Percentiles rank a stretch among this genome's conserved stretches.
These are phyloP conservation scores for Romanogobio albipinnatus DNA, from an alignment of 2,113 vertebrate genomes.

Conservation along the genomic window DNA sequence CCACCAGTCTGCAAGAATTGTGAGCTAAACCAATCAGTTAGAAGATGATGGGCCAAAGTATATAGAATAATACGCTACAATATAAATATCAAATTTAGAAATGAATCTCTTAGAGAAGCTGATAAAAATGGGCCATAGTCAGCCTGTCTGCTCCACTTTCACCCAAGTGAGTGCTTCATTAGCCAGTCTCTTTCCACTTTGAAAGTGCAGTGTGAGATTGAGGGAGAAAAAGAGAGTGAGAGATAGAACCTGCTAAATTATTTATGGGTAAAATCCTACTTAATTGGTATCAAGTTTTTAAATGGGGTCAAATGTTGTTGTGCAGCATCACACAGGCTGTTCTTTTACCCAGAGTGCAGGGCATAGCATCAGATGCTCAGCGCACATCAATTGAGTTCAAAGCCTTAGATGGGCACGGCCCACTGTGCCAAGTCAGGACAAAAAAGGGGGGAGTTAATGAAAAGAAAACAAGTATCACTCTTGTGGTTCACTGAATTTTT, in stretches of 20 bases:
- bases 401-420: slow-evolving; percentile 36
- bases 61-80: slow-evolving; percentile 43
- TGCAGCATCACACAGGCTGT: slow-evolving; percentile 69
- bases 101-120: slow-evolving; percentile 44
- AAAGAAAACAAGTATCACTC: slow-evolving; percentile 29
- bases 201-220: slow-evolving; percentile 52
- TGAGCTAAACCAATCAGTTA: slow-evolving; percentile 43
- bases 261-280: slow-evolving; percentile 77
- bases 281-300: slow-evolving; percentile 85
- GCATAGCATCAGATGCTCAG: slow-evolving; percentile 48
- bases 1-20: slow-evolving; percentile 4
- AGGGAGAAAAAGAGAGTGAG: slow-evolving; percentile 52
- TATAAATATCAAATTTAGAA: slow-evolving; percentile 46
- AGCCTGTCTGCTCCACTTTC: slow-evolving; percentile 76
- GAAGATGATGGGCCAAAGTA: slow-evolving; percentile 45
- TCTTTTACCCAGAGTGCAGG: slow-evolving; percentile 45
- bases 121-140: slow-evolving; percentile 76
- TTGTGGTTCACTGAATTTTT: slow-evolving; percentile 41
- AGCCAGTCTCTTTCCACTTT: slow-evolving; percentile 80
- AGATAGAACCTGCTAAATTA: slow-evolving; percentile 71
- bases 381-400: slow-evolving; percentile 35
- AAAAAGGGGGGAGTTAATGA: neutral
- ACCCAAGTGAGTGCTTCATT: slow-evolving; percentile 76
- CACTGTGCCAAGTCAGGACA: slow-evolving; percentile 26
- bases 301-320: slow-evolving; percentile 82